phyloP scores from a whole-genome alignment of 2,888 invertebrate genomes.

The Isoperla grammatica region DNA sequence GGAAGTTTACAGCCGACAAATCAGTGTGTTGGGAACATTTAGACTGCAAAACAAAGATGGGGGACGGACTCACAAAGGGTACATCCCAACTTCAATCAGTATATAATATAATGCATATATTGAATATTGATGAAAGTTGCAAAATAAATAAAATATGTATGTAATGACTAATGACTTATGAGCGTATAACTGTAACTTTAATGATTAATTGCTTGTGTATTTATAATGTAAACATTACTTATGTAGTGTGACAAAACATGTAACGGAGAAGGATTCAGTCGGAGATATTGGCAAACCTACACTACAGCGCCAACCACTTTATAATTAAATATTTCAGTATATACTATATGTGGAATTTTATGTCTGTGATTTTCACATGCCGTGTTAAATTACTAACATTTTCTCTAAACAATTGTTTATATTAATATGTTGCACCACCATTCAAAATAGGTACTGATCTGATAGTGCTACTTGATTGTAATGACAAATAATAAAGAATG shows the following conservation, averaged over 20 bases:
- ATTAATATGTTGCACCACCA: conserved; percentile 1
- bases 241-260: conserved; percentile 2
- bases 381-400: neutral
- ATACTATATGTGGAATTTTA: conserved; percentile 9
- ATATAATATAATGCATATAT: conserved; percentile 38
- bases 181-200: conserved; percentile 46
- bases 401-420: no score
- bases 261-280: conserved; percentile 28
- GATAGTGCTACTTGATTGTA: conserved; percentile 29
- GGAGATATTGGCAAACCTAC: conserved; percentile 51
- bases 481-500: conserved; percentile 27
- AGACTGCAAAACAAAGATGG: no score
- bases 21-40: no score
- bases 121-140: no score
- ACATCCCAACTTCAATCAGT: no score
- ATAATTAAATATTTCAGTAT: conserved; percentile 12
- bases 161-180: conserved; percentile 47
- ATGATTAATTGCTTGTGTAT: conserved; percentile 51
- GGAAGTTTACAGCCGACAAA: no score
- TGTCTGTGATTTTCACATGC: conserved; percentile 16
- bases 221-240: conserved; percentile 23
- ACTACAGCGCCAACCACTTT: conserved; percentile 47
- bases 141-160: conserved; percentile 45
- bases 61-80: no score
- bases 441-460: conserved; percentile 6